Base-by-base conservation (phyloP, 2,797 vertebrate genomes). In the Diplodus puntazzo region DNA sequence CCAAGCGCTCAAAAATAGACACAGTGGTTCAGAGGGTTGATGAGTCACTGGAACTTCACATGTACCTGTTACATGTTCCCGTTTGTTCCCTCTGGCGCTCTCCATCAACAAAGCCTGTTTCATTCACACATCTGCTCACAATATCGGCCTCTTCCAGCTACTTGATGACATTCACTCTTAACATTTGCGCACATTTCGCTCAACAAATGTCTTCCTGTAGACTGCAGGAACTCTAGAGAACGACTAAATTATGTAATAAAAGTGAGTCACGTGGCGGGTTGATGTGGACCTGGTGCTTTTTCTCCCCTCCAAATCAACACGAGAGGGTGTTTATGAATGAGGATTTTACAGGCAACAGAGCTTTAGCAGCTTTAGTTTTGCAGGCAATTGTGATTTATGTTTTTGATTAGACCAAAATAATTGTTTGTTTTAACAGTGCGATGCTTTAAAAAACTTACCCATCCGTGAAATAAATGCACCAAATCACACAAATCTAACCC, bases 31-130 rank as follows among this genome's bases (percentile, higher is more conserved):
- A 39, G 17, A 78, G 82, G 27, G 16, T 23, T n/a, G 54, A 61
- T 87, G 88, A 87, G 54, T 90, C 83, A 89, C 39, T 65, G 80
- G 80, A 84, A 85, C 71, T 71, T 87, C 74, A 85, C 77, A 76
- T 82, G 75, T 61, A 72, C 62, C 68, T 76, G 75, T 75, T 79
- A 60, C 62, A 74, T 82, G 65, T 81, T 70, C 58, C 65, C 2
- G 11, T 83, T 79, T 69, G 61, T 73, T 82, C 62, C 50, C 43
- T 58, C 48, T 50, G 4, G 69, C 67, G 17, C 48, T 18, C 67
- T 45, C 18, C 50, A 17, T 55, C 43, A 59, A 54, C 14, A 49
- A 62, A 57, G 7, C 2, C 46, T 2, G 61, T 64, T 72, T 61
- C 39, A 50, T 78, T 87, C 73, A 82, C 53, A 75, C 62, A 78